Percentiles rank a stretch among this genome's conserved stretches.
Conservation (phyloP, 2,888 invertebrate species). For the Drosophila paracracens region DNA sequence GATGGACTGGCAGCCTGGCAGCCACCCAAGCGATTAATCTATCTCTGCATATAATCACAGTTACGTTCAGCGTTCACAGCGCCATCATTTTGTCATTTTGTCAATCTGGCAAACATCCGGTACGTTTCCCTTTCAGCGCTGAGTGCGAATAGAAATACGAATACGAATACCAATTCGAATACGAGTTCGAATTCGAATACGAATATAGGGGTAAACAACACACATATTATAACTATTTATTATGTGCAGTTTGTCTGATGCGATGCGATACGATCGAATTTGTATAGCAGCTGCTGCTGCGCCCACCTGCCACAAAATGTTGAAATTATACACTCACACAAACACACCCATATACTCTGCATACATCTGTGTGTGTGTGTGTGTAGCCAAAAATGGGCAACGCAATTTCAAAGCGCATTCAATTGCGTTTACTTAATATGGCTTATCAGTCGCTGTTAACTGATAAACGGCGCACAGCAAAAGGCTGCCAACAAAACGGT, state of each 20-base stretch:
- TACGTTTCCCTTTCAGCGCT: slow-evolving; percentile 78
- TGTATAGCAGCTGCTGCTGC: slow-evolving; percentile 52
- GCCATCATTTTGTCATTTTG: slow-evolving; percentile 67
- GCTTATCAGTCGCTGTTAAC: slow-evolving; percentile 67
- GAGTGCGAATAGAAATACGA: slow-evolving; percentile 6
- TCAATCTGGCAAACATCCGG: slow-evolving; percentile 78
- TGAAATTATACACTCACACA: slow-evolving; percentile 10
- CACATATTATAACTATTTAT: slow-evolving; percentile 70
- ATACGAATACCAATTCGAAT: neutral
- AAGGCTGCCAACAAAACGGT: slow-evolving; percentile 46
- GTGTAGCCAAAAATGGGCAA: slow-evolving; percentile 64
- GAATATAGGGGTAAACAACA: neutral
- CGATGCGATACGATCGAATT: slow-evolving; percentile 31
- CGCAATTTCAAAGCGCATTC: slow-evolving; percentile 74
- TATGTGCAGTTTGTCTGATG: slow-evolving; percentile 75
- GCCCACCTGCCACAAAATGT: slow-evolving; percentile 67
- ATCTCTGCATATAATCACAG: slow-evolving; percentile 55
- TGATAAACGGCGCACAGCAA: slow-evolving; percentile 23
- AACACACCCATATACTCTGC: slow-evolving; percentile 32
- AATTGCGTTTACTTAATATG: slow-evolving; percentile 61
- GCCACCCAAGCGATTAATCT: slow-evolving; percentile 74
- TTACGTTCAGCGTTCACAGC: slow-evolving; percentile 45
- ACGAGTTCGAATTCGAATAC: slow-evolving; percentile 8
- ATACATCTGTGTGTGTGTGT: slow-evolving; percentile 31
- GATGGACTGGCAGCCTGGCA: slow-evolving; percentile 42